Evolutionary conservation across 2,888 invertebrate species (phyloP).

Genomic region (Chydorus sphaericus): DNA sequence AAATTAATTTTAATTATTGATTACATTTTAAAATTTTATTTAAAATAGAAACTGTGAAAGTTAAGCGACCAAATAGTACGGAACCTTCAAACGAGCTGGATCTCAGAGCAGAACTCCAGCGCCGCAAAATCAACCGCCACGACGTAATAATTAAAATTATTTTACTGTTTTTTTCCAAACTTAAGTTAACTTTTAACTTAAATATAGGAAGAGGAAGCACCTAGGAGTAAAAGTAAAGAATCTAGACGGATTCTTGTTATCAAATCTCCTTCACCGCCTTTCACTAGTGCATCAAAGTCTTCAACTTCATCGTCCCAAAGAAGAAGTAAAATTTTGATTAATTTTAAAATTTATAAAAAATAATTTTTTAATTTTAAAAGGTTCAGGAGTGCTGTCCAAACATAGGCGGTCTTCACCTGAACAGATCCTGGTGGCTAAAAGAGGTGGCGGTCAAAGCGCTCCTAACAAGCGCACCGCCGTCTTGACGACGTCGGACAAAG

Average conservation of each 20-base stretch:
- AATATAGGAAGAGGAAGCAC: constrained; percentile 1
- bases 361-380: not conserved
- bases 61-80: not conserved
- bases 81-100: not conserved
- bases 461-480: not conserved
- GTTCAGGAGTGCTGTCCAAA: not conserved
- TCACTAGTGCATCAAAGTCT: too few species aligned
- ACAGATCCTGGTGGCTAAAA: too few species aligned
- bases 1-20: not conserved
- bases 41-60: not conserved
- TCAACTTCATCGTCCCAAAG: too few species aligned
- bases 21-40: not conserved
- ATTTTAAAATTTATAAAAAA: too few species aligned
- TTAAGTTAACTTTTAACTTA: not conserved
- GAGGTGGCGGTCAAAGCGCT: too few species aligned
- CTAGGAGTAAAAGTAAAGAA: not conserved
- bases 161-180: not conserved
- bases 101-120: constrained; percentile 9
- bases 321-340: too few species aligned
- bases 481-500: not conserved
- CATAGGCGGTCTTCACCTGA: not conserved
- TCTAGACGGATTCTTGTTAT: not conserved
- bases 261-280: not conserved
- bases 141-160: not conserved
- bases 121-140: not conserved